phyloP scores from a whole-genome alignment of 2,888 invertebrate genomes.

The Hydropsyche betteni region DNA sequence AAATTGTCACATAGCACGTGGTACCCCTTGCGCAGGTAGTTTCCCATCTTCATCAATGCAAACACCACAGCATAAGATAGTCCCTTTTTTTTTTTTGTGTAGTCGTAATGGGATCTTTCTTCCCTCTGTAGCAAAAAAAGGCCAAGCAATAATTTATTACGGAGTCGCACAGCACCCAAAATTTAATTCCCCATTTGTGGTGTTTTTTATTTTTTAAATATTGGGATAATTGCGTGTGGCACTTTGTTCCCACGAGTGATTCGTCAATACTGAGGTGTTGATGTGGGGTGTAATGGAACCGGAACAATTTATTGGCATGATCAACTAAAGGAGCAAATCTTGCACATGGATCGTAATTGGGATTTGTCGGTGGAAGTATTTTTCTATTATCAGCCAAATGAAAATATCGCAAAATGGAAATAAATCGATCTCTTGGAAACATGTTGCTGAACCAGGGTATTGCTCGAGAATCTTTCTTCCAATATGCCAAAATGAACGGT shows the following conservation, averaged over 20 bases:
- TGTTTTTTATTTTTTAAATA: constrained; percentile 53
- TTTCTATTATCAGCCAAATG: constrained; percentile 39
- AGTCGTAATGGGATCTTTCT: constrained; percentile 47
- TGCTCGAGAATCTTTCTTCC: constrained; percentile 50
- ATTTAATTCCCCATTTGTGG: constrained; percentile 43
- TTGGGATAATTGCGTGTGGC: constrained; percentile 51
- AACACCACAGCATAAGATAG: constrained; percentile 51
- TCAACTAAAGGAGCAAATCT: constrained; percentile 50
- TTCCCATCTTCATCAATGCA: constrained; percentile 52
- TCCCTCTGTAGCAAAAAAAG: constrained; percentile 52
- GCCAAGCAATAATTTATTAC: constrained; percentile 53
- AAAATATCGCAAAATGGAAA: constrained; percentile 48
- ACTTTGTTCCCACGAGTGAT: constrained; percentile 53
- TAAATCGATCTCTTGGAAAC: constrained; percentile 52
- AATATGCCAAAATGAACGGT: constrained; percentile 50
- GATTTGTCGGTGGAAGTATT: constrained; percentile 48
- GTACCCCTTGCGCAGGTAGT: constrained; percentile 53
- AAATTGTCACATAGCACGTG: constrained; percentile 53
- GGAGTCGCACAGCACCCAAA: constrained; percentile 53
- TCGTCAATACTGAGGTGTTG: constrained; percentile 53
- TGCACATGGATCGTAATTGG: constrained; percentile 52
- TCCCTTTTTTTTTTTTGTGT: constrained; percentile 51
- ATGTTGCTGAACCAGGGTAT: constrained; percentile 53
- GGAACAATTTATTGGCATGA: constrained; percentile 53
- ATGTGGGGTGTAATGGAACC: constrained; percentile 51